phyloP scores from a whole-genome alignment of 2,888 invertebrate genomes.

The Labia minor region DNA sequence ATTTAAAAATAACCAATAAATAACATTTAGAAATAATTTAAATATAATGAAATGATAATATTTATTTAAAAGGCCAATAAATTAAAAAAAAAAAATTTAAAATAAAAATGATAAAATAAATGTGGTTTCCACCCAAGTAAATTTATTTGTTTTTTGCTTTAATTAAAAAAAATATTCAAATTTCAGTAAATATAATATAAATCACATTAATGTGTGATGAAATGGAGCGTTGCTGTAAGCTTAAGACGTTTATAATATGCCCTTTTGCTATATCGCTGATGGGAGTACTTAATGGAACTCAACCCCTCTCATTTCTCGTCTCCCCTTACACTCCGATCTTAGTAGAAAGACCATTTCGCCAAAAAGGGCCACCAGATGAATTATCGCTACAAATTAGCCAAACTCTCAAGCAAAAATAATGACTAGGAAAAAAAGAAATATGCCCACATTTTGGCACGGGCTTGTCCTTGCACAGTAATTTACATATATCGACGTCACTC shows the following conservation, averaged over 20 bases:
- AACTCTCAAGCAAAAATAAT: slow-evolving; percentile 5
- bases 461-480: neutral
- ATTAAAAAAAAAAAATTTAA: too few relatives aligned
- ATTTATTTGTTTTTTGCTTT: too few relatives aligned
- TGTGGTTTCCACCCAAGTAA: too few relatives aligned
- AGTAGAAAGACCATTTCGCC: neutral
- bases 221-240: neutral
- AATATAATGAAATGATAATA: too few relatives aligned
- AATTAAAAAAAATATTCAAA: too few relatives aligned
- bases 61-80: too few relatives aligned
- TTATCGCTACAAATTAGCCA: slow-evolving; percentile 1
- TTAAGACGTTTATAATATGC: neutral
- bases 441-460: slow-evolving; percentile 8
- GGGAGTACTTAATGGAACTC: neutral
- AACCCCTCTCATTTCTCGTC: neutral
- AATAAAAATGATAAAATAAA: too few relatives aligned
- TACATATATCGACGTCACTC: slow-evolving; percentile 6
- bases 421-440: neutral
- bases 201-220: slow-evolving; percentile 5
- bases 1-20: too few relatives aligned
- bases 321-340: neutral
- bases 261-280: neutral
- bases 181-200: neutral
- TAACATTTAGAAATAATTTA: too few relatives aligned
- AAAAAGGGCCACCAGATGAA: neutral